Conservation (phyloP, 2,797 vertebrate genomes). For the Pampus argenteus region DNA sequence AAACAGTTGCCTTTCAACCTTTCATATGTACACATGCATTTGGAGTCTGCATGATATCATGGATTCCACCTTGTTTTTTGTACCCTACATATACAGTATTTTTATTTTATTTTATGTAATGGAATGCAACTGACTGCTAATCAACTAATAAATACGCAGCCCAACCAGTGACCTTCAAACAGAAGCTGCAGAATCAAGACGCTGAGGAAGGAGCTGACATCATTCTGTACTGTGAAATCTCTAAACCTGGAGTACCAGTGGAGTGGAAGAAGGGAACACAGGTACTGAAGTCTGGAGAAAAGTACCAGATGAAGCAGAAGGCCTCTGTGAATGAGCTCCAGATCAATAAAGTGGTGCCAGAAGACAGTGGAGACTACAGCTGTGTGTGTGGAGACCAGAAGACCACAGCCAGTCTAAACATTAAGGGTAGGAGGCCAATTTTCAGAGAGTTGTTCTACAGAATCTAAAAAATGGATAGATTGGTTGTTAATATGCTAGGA, state of each 20-base stretch:
- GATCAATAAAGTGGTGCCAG: slow-evolving; percentile 67
- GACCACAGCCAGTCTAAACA: slow-evolving; percentile 64
- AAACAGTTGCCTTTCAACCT: too few species aligned
- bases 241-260: slow-evolving; percentile 61
- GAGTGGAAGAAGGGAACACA: slow-evolving; percentile 82
- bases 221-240: slow-evolving; percentile 68
- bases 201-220: slow-evolving; percentile 67
- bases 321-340: slow-evolving; percentile 76
- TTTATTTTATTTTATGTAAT: not conserved
- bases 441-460: slow-evolving; percentile 1
- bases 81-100: not conserved
- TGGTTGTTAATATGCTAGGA: too few species aligned
- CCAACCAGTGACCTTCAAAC: slow-evolving; percentile 67
- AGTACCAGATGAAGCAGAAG: slow-evolving; percentile 80
- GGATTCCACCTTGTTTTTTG: not conserved
- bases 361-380: slow-evolving; percentile 81
- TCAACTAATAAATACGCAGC: not conserved
- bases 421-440: slow-evolving; percentile 4
- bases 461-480: too few species aligned
- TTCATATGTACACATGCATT: too few species aligned
- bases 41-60: not conserved
- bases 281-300: slow-evolving; percentile 76
- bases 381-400: slow-evolving; percentile 82
- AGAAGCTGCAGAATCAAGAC: slow-evolving; percentile 75
- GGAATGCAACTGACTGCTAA: not conserved